Conservation (phyloP, 2,797 vertebrate species). For the Brachyalestes nurse region DNA sequence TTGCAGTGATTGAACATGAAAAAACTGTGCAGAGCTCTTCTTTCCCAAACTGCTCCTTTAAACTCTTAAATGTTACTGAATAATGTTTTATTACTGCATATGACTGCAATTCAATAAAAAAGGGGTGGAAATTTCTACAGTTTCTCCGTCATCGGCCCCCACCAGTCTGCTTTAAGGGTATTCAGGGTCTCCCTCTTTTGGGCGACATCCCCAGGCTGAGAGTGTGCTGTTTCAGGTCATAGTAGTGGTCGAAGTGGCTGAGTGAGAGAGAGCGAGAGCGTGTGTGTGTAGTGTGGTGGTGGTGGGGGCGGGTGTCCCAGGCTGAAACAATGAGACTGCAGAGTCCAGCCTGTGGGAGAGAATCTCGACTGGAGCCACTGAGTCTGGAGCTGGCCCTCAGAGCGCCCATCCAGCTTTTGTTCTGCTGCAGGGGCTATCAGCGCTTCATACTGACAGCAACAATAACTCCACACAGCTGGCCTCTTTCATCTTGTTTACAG, state of each 20-base stretch:
- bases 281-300: not conserved
- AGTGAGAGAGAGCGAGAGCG: not conserved
- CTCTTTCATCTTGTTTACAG: conserved; percentile 88
- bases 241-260: conserved; percentile 58
- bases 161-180: not conserved
- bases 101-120: not conserved
- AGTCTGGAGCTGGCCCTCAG: conserved; percentile 85
- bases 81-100: not conserved
- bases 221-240: conserved; percentile 71
- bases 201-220: conserved; percentile 33
- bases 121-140: not conserved
- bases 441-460: conserved; percentile 89
- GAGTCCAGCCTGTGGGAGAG: conserved; percentile 87
- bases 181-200: conserved; percentile 67
- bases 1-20: too few relatives aligned
- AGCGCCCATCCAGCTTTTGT: conserved; percentile 87
- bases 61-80: too few relatives aligned
- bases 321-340: conserved; percentile 81
- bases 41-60: too few relatives aligned
- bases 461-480: conserved; percentile 89
- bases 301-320: not conserved
- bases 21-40: too few relatives aligned
- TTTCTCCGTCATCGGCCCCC: not conserved
- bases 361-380: conserved; percentile 87
- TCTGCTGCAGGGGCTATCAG: conserved; percentile 88